phyloP scores from a whole-genome alignment of 37 sponge, comb jelly and placozoan species.

The Geodia barretti region DNA sequence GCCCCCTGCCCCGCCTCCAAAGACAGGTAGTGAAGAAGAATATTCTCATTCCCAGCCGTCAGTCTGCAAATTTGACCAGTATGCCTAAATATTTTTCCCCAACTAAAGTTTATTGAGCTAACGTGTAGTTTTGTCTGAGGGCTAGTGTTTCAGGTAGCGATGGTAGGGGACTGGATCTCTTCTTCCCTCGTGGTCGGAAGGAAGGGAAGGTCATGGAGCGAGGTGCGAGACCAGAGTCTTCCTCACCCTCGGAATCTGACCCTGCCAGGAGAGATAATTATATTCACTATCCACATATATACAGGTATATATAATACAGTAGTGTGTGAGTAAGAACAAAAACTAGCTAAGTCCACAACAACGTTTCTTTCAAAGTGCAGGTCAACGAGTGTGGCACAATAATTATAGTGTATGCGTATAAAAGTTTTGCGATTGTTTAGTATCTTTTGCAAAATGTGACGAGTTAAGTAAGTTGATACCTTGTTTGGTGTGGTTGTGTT shows the following conservation, averaged over 20 bases:
- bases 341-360: no score
- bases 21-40: constrained; percentile 52
- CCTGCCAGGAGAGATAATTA: neutral
- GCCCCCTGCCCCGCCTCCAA: constrained; percentile 45
- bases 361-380: no score
- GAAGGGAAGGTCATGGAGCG: neutral
- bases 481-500: neutral
- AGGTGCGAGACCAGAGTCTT: neutral
- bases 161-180: neutral
- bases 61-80: no score
- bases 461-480: no score
- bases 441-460: no score
- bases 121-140: neutral
- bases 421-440: no score
- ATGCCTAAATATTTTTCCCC: no score
- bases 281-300: no score
- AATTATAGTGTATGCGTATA: no score
- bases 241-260: constrained; percentile 9
- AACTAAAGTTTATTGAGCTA: neutral
- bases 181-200: neutral
- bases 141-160: neutral
- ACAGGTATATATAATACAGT: no score
- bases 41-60: constrained; percentile 52
- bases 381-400: no score
- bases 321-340: no score